Base-by-base conservation (phyloP, 2,797 vertebrate species). In the Argyrosomus regius region DNA sequence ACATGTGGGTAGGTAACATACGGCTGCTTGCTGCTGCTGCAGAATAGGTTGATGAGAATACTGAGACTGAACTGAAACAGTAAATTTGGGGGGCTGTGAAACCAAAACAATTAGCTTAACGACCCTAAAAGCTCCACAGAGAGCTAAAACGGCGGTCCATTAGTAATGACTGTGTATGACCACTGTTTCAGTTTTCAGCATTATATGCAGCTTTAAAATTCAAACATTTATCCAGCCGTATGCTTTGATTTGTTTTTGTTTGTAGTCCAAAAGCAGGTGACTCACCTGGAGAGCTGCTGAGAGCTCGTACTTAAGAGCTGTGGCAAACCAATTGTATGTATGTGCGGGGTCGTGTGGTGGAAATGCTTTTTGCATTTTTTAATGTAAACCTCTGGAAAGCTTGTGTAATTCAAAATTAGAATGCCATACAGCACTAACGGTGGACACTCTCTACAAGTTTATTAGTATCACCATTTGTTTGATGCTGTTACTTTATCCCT, bases 231-330 rank as follows among this genome's bases (percentile, higher is more conserved):
- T 66, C 22, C 45, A 41, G 53, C 68, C 3, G 3, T 57, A 31
- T 62, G 49, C 49, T 56, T 65, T 62, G 20, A 18, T 59, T 75
- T 82, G 46, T 65, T 58, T 64, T 61, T 60, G 63, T 63, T 83
- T 79, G 54, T 57, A 9, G 43, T 80, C 52, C 61, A 56, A 58
- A 77, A 72, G 65, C 71, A 62, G 61, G 65, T 79, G 72, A 83
- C 10, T 86, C 71, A 84, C 41, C 24, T 12, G 9, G 35, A 83
- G 73, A 82, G 73, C 45, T 61, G 61, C 69, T 62, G 60, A 87
- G 78, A 81, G 79, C 64, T 24, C 16, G 41, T 56, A 64, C 78
- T 85, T 24, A 35, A 57, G 0, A 66, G 61, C 56, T 67, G 50
- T 50, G 52, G 46, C 61, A 61, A 61, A 72, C 31, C 53, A 11